Base-by-base conservation (phyloP, 2,797 vertebrate genomes). In the Microctenopoma lineatum region DNA sequence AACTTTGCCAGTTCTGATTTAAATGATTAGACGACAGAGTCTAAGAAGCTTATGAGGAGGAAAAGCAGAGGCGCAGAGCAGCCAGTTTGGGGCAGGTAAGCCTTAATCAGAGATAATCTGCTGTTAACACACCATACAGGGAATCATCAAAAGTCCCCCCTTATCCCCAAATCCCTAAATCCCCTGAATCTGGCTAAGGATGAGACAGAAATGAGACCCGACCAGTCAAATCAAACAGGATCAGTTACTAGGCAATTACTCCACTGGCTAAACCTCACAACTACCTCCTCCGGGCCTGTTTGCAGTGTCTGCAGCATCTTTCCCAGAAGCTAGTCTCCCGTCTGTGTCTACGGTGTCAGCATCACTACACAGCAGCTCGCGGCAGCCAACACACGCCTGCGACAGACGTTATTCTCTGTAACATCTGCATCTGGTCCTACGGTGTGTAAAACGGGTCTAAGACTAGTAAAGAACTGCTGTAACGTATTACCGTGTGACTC, bases 51-150 rank as follows among this genome's bases (percentile, higher is more conserved):
- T 93, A 92, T 44, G 55, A 80, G 76, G 66, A 86, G 80, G 60
- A 81, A 85, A 88, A 83, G 84, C 87, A 88, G 86, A 88, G 88
- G 79, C 84, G 87, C 87, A 85, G 84, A 86, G 88, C 84, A 86
- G 83, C 82, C 84, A 85, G 89, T 90, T 85, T 87, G 81, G 85
- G 84, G 76, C 90, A 91, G 90, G 92, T 92, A 92, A 91, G 71
- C 88, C 82, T 90, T 93, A 92, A 93, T 93, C 91, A 92, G 87
- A 92, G 90, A 90, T 92, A 90, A 94, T 92, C 91, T 93, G 90
- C 88, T 90, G 92, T 93, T 93, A 93, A 93, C 92, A 93, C 88
- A 90, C 85, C 86, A 89, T 87, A 87, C 88, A 89, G 88, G 84
- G 87, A 92, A 86, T 87, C 90, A 84, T 89, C 83, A 92, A 89